Evolutionary conservation across 2,797 vertebrate genomes (phyloP).

Genomic region (Diplodus puntazzo): DNA sequence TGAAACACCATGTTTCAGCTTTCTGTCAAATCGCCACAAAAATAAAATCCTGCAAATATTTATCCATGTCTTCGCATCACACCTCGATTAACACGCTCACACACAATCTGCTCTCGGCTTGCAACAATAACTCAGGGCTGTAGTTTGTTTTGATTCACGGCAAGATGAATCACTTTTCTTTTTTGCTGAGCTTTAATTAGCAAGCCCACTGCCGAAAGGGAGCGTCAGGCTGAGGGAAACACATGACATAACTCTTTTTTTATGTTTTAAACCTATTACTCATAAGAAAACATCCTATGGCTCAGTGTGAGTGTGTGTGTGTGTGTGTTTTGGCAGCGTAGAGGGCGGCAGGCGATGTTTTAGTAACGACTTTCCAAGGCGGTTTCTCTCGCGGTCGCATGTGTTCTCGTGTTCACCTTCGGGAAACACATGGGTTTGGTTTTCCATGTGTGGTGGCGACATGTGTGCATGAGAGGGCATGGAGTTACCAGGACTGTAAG

Average conservation of each 20-base stretch:
- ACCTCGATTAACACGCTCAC: constrained; percentile 33
- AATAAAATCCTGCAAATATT: constrained; percentile 3
- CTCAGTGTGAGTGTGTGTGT: constrained; percentile 34
- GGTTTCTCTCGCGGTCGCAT: constrained; percentile 20
- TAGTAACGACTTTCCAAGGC: constrained; percentile 61
- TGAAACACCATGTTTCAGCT: neutral
- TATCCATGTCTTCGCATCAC: constrained; percentile 13
- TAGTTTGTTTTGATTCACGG: constrained; percentile 49
- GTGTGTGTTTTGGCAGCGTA: constrained; percentile 58
- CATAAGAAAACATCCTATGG: constrained; percentile 60
- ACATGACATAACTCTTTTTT: constrained; percentile 25
- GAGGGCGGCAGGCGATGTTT: constrained; percentile 19
- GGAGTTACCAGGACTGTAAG: constrained; percentile 24
- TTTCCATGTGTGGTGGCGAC: constrained; percentile 51
- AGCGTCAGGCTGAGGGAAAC: constrained; percentile 37
- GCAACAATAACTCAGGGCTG: constrained; percentile 39
- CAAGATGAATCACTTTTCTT: constrained; percentile 40
- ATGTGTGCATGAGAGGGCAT: constrained; percentile 13
- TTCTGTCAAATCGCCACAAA: constrained; percentile 11
- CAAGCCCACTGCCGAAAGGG: neutral
- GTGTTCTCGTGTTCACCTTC: constrained; percentile 42
- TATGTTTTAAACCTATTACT: constrained; percentile 46
- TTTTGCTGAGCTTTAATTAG: constrained; percentile 49
- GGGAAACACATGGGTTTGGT: constrained; percentile 72
- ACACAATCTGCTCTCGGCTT: constrained; percentile 41